Evolutionary conservation across 1,140 invertebrate genomes (phyloP), one percentile per base, ranked within the genome.

Genomic region (Ooceraea biroi): DNA sequence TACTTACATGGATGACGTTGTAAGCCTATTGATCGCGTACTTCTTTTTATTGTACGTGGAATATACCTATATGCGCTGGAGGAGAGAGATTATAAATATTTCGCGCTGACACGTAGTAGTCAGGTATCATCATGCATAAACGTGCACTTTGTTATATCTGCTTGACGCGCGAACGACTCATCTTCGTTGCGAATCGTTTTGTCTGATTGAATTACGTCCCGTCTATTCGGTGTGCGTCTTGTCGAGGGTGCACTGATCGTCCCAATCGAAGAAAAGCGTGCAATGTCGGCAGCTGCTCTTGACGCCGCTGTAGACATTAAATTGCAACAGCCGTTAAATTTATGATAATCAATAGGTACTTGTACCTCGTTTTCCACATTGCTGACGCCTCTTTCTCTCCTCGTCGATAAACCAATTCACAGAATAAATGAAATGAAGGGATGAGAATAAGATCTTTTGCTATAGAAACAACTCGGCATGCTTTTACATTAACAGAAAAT

Each of bases 21-120:
- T 66, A 77, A 66, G 52, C 52, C 27, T 77, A 77, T 77, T 66
- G 74, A 77, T 77, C 61, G 60, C 12, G 27, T 7, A 7, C 14
- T 41, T 50, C 74, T 36, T 52, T 77, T 77, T 77, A 66, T 41
- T 66, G 4, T 60, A 52, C 46, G 27, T 41, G 48, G 46, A 77
- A 36, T 36, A 36, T 36, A 36, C 7, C 36, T 25, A 66, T 50
- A 65, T 22, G 22, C 58, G 52, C 71, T 46, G 36, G 7, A 7
- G 7, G 36, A 36, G 60, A 52, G 30, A 77, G 74, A 77, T 65
- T 77, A 77, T 77, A 77, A 77, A 77, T 77, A 77, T 77, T 77
- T 19, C 14, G 46, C 14, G 27, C 14, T 3, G 66, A 25, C 61
- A 66, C 61, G 52, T 65, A 76, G 19, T 77, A 10, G n/a, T 65